Base-by-base conservation (phyloP, 2,113 vertebrate species). In the Chinchilla lanigera region DNA sequence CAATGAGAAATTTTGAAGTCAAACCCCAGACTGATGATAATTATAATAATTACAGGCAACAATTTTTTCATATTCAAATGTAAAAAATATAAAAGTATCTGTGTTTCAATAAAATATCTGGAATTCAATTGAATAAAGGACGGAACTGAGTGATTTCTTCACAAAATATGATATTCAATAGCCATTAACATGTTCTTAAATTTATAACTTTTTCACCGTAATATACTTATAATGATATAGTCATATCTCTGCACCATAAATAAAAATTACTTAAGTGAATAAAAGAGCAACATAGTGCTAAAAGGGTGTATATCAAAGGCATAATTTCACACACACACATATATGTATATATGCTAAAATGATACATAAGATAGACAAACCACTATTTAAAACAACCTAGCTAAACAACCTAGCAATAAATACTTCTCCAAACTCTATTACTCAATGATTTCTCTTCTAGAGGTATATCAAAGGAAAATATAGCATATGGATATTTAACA, bases 401-500 rank as follows among this genome's bases (percentile, higher is more conserved):
- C 47, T 6, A 50, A 50, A 50, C 47, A 61, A 9, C 60, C 26
- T 61, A 61, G 3, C 44, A 9, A 7, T 41, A 17, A 28, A n/a
- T 8, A 56, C 13, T n/a, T 89, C 63, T 28, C 10, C 8, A 93
- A 87, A 47, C 5, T 54, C 52, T 73, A 58, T 10, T 16, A 67
- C 50, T 35, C 52, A 65, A 58, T 67, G 61, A 22, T 87, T 73
- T 88, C 38, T 85, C 54, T 73, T 56, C 24, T 52, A 88, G 9
- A 35, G 58, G n/a, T 41, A 33, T 9, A 77, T 4, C 35, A 44
- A 82, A 84, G 22, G 33, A 85, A 75, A 65, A 38, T 38, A 5
- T 41, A 75, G 41, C 26, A 77, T 47, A 71, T 82, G 33, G 61
- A 77, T 89, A 89, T 83, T 88, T 95, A 88, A 92, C 33, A 60